These are phyloP conservation scores for Pheosia tremula DNA, from an alignment of 2,888 invertebrate genomes.

Conservation along the genomic window DNA sequence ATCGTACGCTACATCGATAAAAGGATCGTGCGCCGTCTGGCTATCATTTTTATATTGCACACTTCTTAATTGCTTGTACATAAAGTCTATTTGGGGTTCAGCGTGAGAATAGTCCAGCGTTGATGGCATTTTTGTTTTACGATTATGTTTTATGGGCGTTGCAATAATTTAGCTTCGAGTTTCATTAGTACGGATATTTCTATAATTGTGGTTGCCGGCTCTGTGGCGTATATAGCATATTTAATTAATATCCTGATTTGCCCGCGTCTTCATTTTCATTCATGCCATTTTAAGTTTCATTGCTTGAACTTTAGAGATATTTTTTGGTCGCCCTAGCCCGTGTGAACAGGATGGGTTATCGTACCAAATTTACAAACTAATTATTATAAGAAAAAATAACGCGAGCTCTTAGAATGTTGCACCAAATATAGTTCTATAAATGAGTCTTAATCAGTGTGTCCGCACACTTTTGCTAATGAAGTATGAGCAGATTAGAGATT, in stretches of 20 bases:
- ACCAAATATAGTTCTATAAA: not conserved
- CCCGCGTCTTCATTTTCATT: not conserved
- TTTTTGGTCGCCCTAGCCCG: not conserved
- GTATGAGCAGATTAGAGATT: not conserved
- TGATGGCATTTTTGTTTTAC: conserved; percentile 42
- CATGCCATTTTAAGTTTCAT: not conserved
- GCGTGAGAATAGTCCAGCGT: conserved; percentile 40
- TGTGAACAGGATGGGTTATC: not conserved
- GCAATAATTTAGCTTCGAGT: conserved; percentile 32
- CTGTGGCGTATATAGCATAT: conserved; percentile 1
- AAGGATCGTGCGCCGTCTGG: conserved; percentile 46
- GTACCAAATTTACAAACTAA: too few species aligned
- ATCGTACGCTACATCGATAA: conserved; percentile 45
- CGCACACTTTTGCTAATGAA: not conserved
- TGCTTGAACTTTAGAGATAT: not conserved
- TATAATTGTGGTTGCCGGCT: conserved; percentile 30
- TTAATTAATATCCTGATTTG: not conserved
- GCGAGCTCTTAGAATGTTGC: too few species aligned
- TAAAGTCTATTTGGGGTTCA: conserved; percentile 33
- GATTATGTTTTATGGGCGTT: conserved; percentile 38
- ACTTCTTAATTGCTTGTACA: conserved; percentile 45
- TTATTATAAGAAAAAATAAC: too few species aligned
- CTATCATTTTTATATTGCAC: conserved; percentile 54
- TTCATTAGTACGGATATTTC: conserved; percentile 36
- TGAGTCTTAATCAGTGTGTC: not conserved